Conservation (phyloP, 2,888 invertebrate species). For the Acholoe squamosa region DNA sequence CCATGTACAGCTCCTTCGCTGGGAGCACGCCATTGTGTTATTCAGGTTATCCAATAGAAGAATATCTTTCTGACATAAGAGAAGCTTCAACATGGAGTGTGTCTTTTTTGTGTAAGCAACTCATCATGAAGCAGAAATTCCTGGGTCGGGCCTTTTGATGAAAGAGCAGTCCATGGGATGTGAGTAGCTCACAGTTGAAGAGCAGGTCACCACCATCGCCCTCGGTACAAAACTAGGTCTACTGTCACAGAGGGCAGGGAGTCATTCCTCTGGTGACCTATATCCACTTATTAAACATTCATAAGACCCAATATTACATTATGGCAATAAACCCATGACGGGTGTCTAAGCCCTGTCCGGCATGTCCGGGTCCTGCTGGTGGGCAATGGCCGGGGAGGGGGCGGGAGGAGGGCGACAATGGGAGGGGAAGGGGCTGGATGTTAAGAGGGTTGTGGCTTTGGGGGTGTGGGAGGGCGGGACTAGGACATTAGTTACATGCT, state of each 20-base stretch:
- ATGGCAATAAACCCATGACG: conserved; percentile 29
- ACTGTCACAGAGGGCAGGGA: background rate
- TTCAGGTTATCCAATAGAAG: no score
- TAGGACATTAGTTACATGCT: conserved; percentile 23
- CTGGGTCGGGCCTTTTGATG: no score
- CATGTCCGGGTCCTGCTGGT: background rate
- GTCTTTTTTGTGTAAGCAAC: no score
- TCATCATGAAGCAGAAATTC: no score
- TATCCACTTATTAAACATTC: conserved; percentile 34
- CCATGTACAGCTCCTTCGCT: no score
- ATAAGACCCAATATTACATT: conserved; percentile 53
- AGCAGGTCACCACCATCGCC: no score
- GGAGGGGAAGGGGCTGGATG: background rate
- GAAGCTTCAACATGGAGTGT: no score
- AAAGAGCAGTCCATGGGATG: no score
- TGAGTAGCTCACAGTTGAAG: no score
- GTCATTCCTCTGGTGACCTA: background rate
- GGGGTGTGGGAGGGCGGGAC: conserved; percentile 9
- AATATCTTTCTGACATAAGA: no score
- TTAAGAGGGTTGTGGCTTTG: background rate
- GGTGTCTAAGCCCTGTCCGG: background rate
- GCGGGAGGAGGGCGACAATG: background rate
- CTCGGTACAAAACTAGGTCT: no score
- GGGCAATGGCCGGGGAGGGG: background rate
- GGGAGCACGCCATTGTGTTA: no score